Conservation (phyloP, 2,888 invertebrate species). For the Baccha elongata region DNA sequence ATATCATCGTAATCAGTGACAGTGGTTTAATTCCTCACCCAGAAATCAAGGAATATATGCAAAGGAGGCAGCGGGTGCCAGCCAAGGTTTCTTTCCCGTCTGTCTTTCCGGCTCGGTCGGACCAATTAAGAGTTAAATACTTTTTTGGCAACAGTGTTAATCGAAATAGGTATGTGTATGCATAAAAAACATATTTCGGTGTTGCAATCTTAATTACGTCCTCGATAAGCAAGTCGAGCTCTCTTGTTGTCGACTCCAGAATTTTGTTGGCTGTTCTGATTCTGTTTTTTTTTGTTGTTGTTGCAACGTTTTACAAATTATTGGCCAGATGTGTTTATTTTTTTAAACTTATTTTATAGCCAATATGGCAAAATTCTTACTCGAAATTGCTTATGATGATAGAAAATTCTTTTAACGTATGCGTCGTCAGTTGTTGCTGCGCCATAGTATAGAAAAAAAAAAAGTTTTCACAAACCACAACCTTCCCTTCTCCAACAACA, state of each 20-base stretch:
- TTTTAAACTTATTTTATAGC: slow-evolving; percentile 17
- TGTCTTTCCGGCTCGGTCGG: not conserved
- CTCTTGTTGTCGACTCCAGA: not conserved
- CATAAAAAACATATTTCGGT: slow-evolving; percentile 38
- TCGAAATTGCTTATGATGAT: slow-evolving; percentile 66
- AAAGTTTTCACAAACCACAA: slow-evolving; percentile 42
- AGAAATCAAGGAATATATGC: slow-evolving; percentile 49
- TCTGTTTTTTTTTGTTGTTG: not conserved
- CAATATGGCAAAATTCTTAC: slow-evolving; percentile 54
- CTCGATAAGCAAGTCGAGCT: slow-evolving; percentile 46
- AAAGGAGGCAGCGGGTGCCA: slow-evolving; percentile 40
- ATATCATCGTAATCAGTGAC: slow-evolving; percentile 67
- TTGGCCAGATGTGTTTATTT: slow-evolving; percentile 63
- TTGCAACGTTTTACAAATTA: slow-evolving; percentile 11
- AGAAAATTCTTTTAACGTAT: slow-evolving; percentile 72
- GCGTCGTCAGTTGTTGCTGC: slow-evolving; percentile 71
- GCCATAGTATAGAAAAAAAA: slow-evolving; percentile 19
- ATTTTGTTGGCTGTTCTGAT: slow-evolving; percentile 15
- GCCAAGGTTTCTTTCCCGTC: slow-evolving; percentile 38
- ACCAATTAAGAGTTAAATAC: slow-evolving; percentile 67
- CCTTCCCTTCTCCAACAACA: not conserved
- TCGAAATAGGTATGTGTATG: slow-evolving; percentile 42
- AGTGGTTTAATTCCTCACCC: slow-evolving; percentile 58
- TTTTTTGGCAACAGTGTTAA: slow-evolving; percentile 65
- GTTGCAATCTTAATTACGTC: slow-evolving; percentile 69